phyloP scores from a whole-genome alignment of 2,888 invertebrate species.

The Syrphus vitripennis region DNA sequence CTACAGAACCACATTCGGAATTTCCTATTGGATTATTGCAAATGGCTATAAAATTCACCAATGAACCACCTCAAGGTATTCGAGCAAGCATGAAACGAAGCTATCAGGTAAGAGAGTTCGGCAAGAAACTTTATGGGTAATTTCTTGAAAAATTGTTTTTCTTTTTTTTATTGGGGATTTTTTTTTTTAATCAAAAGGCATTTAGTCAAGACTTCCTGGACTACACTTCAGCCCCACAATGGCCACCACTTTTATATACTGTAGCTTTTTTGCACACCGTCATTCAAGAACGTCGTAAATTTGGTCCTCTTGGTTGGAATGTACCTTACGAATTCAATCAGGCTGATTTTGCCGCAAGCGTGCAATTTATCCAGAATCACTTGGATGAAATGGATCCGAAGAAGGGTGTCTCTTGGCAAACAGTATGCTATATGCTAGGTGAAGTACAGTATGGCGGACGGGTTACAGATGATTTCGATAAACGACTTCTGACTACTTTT shows the following conservation, averaged over 20 bases:
- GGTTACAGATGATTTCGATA: conserved; percentile 98
- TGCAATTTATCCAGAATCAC: conserved; percentile 98
- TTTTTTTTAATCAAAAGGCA: conserved; percentile 73
- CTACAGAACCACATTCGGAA: conserved; percentile 95
- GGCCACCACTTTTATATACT: conserved; percentile 96
- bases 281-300: conserved; percentile 96
- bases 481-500: conserved; percentile 94
- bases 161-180: background rate
- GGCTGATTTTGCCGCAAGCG: conserved; percentile 96
- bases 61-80: conserved; percentile 98
- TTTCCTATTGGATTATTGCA: conserved; percentile 94
- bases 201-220: conserved; percentile 92
- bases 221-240: conserved; percentile 94
- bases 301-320: conserved; percentile 98
- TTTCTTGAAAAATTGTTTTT: background rate
- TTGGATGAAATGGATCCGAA: conserved; percentile 98
- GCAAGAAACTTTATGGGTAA: conserved; percentile 2
- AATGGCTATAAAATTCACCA: conserved; percentile 98
- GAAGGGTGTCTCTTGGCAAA: conserved; percentile 98
- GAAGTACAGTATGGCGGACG: conserved; percentile 94
- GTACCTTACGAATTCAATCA: conserved; percentile 97
- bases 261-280: conserved; percentile 98
- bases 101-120: conserved; percentile 84
- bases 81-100: conserved; percentile 96
- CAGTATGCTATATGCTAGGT: conserved; percentile 98